Evolutionary conservation across 1,140 invertebrate species (phyloP), one percentile per base, ranked within the genome.

Genomic region (Euura saliciscinereae): DNA sequence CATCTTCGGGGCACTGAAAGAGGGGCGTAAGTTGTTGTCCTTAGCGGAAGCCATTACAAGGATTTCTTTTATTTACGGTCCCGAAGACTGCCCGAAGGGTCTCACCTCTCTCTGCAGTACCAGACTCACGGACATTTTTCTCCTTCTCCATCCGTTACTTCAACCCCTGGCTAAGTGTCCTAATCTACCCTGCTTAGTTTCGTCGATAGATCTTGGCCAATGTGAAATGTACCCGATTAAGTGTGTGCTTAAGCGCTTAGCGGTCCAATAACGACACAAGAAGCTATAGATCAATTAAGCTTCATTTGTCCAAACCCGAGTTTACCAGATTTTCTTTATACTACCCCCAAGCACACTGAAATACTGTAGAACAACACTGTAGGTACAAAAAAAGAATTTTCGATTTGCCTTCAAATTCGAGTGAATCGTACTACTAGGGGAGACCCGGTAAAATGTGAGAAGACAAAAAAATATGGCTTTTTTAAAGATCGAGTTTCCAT

Each of bases 21-120:
- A 70, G 76, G 45, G 45, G 70, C 8, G 13, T 13, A 44, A 75
- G 74, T 77, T 78, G 75, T 44, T 70, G 76, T 76, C 77, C 77
- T 78, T 75, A 78, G 77, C 80, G 79, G 85, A 84, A 84, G 82
- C 80, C 80, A 86, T 87, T 85, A 87, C 84, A 80, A 86, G 86
- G 83, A 85, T 87, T 86, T 87, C 83, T 87, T 86, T 87, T 87
- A 87, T 87, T 87, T 87, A 86, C 81, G 84, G 78, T 80, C 79
- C 78, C 78, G 81, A 82, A 81, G 79, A 83, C 79, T 78, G 74
- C 80, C 81, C 74, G 72, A 59, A 66, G 4, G n/a, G 44, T 65
- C 51, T 67, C 66, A 8, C 43, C 51, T 3, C 28, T 70, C 46
- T 43, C 28, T 28, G 28, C 28, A 28, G 28, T 28, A 28, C 28